Evolutionary conservation across 2,797 vertebrate genomes (phyloP).

Genomic region (Channa striata): DNA sequence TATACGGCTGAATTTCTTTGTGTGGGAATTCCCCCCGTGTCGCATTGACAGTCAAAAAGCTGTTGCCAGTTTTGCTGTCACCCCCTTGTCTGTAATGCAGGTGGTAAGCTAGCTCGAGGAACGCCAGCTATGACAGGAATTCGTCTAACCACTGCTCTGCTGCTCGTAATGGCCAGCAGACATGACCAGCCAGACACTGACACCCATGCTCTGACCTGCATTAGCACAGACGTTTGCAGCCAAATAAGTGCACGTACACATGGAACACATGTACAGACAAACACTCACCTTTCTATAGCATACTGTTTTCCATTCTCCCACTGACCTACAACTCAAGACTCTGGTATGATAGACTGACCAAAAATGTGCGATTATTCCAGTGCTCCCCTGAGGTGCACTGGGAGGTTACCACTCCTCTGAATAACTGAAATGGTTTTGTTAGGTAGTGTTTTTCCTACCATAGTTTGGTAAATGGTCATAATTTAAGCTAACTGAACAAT

Average conservation of each 20-base stretch:
- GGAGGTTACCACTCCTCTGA: slow-evolving; percentile 32
- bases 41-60: slow-evolving; percentile 7
- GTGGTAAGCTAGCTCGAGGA: slow-evolving; percentile 45
- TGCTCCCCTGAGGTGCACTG: slow-evolving; percentile 34
- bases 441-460: slow-evolving; percentile 18
- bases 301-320: slow-evolving; percentile 72
- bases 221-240: slow-evolving; percentile 63
- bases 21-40: slow-evolving; percentile 30
- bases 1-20: background rate
- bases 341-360: slow-evolving; percentile 67
- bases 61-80: slow-evolving; percentile 48
- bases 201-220: slow-evolving; percentile 69
- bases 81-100: slow-evolving; percentile 51
- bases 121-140: slow-evolving; percentile 58
- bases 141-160: slow-evolving; percentile 56
- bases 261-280: slow-evolving; percentile 26
- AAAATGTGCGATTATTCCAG: slow-evolving; percentile 65
- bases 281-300: slow-evolving; percentile 32
- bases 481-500: slow-evolving; percentile 43
- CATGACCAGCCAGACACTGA: slow-evolving; percentile 65
- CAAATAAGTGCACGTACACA: slow-evolving; percentile 51
- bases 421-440: slow-evolving; percentile 25
- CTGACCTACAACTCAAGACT: slow-evolving; percentile 63
- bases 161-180: slow-evolving; percentile 67
- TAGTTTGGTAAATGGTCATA: slow-evolving; percentile 29